These are phyloP conservation scores for Epizoanthus fatuus DNA, from an alignment of 92 coral and sea anemone species.

Conservation along the genomic window DNA sequence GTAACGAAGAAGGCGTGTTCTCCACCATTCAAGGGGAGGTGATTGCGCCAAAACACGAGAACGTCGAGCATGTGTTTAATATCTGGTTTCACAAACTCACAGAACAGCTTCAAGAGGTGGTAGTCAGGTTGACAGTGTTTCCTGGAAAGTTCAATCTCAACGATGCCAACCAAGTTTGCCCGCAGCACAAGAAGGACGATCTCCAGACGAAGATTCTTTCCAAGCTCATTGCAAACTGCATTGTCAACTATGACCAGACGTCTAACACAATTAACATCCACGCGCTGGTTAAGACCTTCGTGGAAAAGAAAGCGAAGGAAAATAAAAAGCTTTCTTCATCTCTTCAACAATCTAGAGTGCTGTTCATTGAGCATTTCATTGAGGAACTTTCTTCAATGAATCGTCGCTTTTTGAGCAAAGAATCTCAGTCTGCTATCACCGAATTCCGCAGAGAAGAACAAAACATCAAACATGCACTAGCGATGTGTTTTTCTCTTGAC, in stretches of 20 bases:
- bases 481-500: background rate
- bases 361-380: constrained; percentile 46
- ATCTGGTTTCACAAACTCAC: constrained; percentile 11
- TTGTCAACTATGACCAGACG: constrained; percentile 4
- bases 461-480: constrained; percentile 54
- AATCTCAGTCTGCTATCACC: constrained; percentile 42
- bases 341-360: constrained; percentile 27
- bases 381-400: constrained; percentile 44
- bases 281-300: constrained; percentile 7
- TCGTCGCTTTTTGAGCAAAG: constrained; percentile 44
- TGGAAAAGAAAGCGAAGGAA: constrained; percentile 13
- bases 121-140: background rate
- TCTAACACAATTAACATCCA: background rate
- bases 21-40: background rate
- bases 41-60: background rate
- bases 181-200: background rate
- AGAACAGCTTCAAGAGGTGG: constrained; percentile 1
- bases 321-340: constrained; percentile 8
- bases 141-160: constrained; percentile 12
- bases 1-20: background rate
- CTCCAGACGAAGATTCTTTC: background rate
- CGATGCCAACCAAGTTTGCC: constrained; percentile 4
- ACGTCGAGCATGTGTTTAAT: background rate
- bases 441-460: constrained; percentile 57
- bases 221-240: constrained; percentile 9